phyloP scores from a whole-genome alignment of 2,113 vertebrate genomes.

The Copsychus sechellarum region DNA sequence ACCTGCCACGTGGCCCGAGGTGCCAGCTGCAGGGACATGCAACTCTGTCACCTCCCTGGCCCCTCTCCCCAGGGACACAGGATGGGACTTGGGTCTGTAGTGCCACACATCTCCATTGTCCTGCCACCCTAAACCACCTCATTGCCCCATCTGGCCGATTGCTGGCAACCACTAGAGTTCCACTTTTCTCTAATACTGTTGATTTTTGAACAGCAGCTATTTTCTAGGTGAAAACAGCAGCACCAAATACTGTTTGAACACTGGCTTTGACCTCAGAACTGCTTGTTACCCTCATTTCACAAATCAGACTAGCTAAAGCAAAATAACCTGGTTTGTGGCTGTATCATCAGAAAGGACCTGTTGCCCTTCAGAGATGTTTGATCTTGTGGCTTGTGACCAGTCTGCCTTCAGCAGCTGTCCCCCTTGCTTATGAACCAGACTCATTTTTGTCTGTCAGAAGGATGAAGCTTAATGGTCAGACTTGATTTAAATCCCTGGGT shows the following conservation, averaged over 20 bases:
- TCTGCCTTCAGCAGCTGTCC: not conserved
- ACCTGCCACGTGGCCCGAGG: not conserved
- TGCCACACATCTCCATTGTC: not conserved
- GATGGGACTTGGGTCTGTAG: not conserved
- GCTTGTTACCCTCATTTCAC: not conserved
- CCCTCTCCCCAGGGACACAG: not conserved
- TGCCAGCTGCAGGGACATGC: not conserved
- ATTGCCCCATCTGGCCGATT: rapidly evolving
- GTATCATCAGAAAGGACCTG: not conserved
- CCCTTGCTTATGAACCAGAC: not conserved
- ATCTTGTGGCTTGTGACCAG: not conserved
- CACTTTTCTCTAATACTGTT: not conserved
- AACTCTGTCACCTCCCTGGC: not conserved
- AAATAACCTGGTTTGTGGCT: not conserved
- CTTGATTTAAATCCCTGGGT: not conserved
- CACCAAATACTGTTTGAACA: not conserved
- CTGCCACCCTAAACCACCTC: not conserved
- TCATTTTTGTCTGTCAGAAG: not conserved
- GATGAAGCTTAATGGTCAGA: not conserved
- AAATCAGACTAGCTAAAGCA: not conserved
- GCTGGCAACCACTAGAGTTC: not conserved
- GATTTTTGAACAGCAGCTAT: not conserved
- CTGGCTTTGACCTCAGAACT: not conserved
- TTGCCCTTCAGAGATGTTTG: not conserved
- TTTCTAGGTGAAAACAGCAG: not conserved